phyloP scores from a whole-genome alignment of 2,797 vertebrate species.

The Microtus agrestis region DNA sequence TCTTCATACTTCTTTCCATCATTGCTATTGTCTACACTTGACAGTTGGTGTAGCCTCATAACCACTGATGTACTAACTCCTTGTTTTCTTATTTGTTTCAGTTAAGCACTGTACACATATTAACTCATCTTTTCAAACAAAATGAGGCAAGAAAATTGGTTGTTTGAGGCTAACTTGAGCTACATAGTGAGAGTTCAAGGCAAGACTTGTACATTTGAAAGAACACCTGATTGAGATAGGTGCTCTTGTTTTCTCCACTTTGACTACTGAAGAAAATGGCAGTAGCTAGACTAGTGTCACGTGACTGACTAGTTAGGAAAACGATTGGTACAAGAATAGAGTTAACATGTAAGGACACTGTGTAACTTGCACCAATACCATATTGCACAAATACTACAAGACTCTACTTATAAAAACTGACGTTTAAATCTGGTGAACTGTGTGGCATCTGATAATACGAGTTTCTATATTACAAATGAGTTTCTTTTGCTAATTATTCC shows the following conservation, averaged over 20 bases:
- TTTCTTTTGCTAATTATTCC: neutral
- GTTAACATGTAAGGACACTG: too few relatives aligned
- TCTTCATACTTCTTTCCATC: conserved; percentile 21
- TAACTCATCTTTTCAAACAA: neutral
- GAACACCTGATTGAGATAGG: neutral
- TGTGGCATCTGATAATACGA: neutral
- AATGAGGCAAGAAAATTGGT: neutral
- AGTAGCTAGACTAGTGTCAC: neutral
- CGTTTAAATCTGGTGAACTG: neutral
- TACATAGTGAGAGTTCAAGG: neutral
- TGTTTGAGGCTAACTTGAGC: neutral
- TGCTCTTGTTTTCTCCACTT: neutral
- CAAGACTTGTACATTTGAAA: neutral
- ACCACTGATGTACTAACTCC: neutral
- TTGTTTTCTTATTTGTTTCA: conserved; percentile 13
- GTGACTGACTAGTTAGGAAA: neutral
- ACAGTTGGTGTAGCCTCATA: neutral
- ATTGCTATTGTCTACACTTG: neutral
- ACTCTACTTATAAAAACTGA: neutral
- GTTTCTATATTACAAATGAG: neutral
- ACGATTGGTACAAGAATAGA: neutral
- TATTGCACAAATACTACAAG: neutral
- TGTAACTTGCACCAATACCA: neutral
- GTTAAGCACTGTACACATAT: neutral
- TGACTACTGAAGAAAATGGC: neutral